phyloP scores from a whole-genome alignment of 2,113 vertebrate species.

The Neolamprologus longior region DNA sequence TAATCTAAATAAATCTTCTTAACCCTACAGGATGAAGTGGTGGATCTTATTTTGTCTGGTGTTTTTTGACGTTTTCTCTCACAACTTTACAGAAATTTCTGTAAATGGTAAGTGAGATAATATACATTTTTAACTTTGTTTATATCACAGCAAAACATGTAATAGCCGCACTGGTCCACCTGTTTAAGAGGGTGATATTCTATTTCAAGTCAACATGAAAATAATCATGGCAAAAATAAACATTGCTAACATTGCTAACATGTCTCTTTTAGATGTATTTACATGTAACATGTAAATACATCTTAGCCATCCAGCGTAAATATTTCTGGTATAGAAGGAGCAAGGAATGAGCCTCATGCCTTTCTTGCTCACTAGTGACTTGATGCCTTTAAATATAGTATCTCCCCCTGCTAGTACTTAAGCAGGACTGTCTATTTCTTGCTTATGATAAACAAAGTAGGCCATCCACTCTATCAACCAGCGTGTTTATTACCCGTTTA shows the following conservation, averaged over 20 bases:
- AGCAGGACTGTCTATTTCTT: background rate
- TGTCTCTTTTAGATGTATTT: background rate
- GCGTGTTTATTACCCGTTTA: background rate
- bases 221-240: background rate
- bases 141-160: background rate
- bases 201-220: background rate
- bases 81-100: background rate
- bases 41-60: background rate
- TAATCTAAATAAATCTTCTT: background rate
- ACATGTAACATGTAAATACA: background rate
- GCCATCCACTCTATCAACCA: rapidly evolving
- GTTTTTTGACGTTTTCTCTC: background rate
- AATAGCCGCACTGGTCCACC: background rate
- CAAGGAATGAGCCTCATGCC: background rate
- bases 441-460: background rate
- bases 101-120: background rate
- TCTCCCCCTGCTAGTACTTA: background rate
- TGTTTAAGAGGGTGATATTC: background rate
- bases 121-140: background rate
- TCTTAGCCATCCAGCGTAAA: rapidly evolving
- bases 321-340: background rate
- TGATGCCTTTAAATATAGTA: background rate
- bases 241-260: background rate
- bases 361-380: background rate
- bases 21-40: background rate